Percentiles rank a stretch among this genome's conserved stretches.
phyloP scores from a whole-genome alignment of 2,888 invertebrate genomes.

The Boloria selene region DNA sequence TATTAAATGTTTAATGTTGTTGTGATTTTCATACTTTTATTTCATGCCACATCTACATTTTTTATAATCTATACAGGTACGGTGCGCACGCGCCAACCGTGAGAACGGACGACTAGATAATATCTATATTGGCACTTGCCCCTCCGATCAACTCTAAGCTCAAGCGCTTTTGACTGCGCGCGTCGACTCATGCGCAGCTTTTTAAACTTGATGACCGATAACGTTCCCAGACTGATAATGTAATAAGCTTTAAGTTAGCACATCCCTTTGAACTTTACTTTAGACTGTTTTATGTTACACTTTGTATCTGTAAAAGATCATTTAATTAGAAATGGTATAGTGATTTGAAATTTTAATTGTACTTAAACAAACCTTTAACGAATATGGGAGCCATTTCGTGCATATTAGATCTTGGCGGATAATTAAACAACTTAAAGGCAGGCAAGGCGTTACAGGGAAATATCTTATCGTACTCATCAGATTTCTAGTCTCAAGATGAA shows the following conservation, averaged over 20 bases:
- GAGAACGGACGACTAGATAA: constrained; percentile 59
- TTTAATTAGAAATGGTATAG: no score
- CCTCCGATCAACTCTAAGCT: constrained; percentile 49
- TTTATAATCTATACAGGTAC: constrained; percentile 41
- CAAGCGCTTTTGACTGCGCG: constrained; percentile 49
- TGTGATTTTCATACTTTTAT: background rate
- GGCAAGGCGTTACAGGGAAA: no score
- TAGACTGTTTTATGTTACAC: no score
- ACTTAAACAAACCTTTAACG: no score
- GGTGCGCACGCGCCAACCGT: constrained; percentile 54
- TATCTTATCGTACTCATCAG: no score
- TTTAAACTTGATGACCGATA: constrained; percentile 32
- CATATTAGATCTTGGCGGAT: no score
- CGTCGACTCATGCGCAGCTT: constrained; percentile 33
- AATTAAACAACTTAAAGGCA: no score
- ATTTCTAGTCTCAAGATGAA: no score
- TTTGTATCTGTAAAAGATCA: no score
- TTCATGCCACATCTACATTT: constrained; percentile 12
- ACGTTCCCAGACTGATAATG: constrained; percentile 19
- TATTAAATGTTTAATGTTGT: background rate
- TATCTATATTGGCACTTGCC: constrained; percentile 61
- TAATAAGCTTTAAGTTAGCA: background rate
- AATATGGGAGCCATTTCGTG: no score
- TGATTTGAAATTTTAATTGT: no score
- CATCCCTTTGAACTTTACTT: background rate